These are phyloP conservation scores for Anarrhichthys ocellatus DNA, from an alignment of 2,113 vertebrate genomes.

Conservation along the genomic window DNA sequence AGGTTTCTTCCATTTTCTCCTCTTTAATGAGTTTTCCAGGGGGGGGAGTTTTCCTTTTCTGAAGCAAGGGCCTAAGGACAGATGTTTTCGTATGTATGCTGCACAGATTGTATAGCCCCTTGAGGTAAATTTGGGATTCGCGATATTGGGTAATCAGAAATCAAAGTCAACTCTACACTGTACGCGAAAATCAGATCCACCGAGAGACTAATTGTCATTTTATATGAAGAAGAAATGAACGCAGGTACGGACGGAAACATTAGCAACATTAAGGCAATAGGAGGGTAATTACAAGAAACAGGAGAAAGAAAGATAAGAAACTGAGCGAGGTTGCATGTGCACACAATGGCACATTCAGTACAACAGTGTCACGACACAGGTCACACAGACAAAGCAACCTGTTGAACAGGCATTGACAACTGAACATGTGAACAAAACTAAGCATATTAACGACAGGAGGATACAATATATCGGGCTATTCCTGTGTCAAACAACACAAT, in stretches of 20 bases:
- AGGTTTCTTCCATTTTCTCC: background rate
- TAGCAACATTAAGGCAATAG: background rate
- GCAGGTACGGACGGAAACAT: background rate
- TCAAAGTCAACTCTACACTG: background rate
- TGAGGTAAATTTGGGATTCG: background rate
- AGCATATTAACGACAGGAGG: background rate
- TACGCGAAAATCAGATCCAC: background rate
- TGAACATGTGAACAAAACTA: background rate
- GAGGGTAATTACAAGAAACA: background rate
- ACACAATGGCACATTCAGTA: slow-evolving; percentile 3
- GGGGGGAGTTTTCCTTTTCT: too few relatives aligned
- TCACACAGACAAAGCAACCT: slow-evolving; percentile 3
- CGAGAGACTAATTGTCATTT: background rate
- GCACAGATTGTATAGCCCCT: background rate
- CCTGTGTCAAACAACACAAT: background rate
- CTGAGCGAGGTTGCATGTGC: background rate
- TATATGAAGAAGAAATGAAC: background rate
- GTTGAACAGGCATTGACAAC: slow-evolving; percentile 13
- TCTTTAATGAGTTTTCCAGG: too few relatives aligned
- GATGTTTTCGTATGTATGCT: background rate
- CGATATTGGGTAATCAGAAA: background rate
- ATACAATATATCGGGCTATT: background rate
- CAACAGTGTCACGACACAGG: slow-evolving; percentile 24
- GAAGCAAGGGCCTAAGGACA: background rate
- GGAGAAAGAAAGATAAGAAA: background rate